phyloP scores from a whole-genome alignment of 2,113 vertebrate genomes.

The Mixornis gularis region DNA sequence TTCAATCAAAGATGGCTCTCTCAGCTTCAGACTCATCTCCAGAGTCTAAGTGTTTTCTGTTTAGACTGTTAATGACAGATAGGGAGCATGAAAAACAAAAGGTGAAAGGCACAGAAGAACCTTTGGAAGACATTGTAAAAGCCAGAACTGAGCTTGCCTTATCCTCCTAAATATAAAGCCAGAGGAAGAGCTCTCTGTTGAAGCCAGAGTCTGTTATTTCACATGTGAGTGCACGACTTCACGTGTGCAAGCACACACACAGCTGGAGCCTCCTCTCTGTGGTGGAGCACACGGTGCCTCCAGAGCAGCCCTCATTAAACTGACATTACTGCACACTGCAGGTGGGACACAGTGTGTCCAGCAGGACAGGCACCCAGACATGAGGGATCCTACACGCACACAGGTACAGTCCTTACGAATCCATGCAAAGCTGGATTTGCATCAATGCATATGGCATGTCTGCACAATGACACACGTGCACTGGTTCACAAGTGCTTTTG shows the following conservation, averaged over 20 bases:
- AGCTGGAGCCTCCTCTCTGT: not conserved
- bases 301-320: not conserved
- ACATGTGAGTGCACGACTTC: not conserved
- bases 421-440: not conserved
- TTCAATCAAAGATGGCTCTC: not conserved
- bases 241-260: fast-evolving
- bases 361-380: not conserved
- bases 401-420: fast-evolving
- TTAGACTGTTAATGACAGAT: not conserved
- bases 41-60: not conserved
- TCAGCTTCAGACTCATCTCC: not conserved
- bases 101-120: not conserved
- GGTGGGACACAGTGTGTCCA: fast-evolving
- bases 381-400: fast-evolving
- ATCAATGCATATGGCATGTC: not conserved
- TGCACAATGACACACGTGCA: fast-evolving
- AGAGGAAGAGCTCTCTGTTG: not conserved
- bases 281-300: not conserved
- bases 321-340: fast-evolving
- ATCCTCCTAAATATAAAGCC: not conserved
- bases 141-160: not conserved
- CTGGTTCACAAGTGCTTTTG: not conserved
- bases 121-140: not conserved
- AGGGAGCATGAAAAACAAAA: not conserved
- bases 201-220: not conserved